These are phyloP conservation scores for Gyps fulvus DNA, from an alignment of 2,113 vertebrate genomes.

Conservation along the genomic window DNA sequence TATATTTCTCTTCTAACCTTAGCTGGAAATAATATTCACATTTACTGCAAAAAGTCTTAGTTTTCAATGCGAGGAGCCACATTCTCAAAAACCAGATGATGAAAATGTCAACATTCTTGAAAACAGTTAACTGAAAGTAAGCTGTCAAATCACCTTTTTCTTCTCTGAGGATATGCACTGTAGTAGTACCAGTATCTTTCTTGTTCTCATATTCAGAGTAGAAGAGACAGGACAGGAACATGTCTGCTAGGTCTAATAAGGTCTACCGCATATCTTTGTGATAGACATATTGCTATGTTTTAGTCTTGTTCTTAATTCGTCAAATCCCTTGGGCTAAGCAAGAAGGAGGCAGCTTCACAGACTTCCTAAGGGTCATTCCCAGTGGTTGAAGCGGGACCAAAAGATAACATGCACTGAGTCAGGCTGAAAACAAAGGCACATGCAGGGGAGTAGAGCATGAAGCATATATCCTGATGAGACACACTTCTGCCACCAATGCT, in stretches of 20 bases:
- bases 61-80: neutral
- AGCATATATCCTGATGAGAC: fast-evolving
- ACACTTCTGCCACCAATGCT: neutral
- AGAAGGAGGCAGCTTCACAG: neutral
- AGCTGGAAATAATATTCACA: neutral
- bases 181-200: fast-evolving
- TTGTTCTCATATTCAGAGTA: neutral
- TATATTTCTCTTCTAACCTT: neutral
- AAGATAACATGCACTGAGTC: fast-evolving
- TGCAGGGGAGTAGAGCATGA: neutral
- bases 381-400: neutral
- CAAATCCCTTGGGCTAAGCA: neutral
- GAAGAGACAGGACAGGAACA: neutral
- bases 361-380: neutral
- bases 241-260: neutral
- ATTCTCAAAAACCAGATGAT: neutral
- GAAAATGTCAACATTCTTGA: neutral
- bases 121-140: neutral
- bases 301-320: too few species aligned
- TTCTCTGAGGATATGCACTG: neutral
- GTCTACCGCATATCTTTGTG: neutral
- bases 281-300: neutral
- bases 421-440: neutral
- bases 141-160: neutral
- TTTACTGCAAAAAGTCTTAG: neutral